Evolutionary conservation across 2,113 vertebrate genomes (phyloP).

Genomic region (Pimephales promelas): DNA sequence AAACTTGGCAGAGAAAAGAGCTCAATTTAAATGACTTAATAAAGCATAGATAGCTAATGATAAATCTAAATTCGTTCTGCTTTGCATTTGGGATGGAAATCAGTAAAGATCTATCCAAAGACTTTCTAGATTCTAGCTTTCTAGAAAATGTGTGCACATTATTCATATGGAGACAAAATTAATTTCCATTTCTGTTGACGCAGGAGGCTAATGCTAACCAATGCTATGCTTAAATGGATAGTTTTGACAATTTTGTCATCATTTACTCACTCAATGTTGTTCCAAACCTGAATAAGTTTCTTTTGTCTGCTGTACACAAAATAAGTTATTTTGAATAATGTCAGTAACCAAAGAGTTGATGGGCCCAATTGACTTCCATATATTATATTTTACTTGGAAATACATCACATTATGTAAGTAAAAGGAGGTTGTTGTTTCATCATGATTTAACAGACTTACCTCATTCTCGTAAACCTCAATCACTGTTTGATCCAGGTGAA

Average conservation of each 20-base stretch:
- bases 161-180: not conserved
- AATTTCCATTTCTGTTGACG: not conserved
- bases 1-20: not conserved
- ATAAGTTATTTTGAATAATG: too few species aligned
- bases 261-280: too few species aligned
- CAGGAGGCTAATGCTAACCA: not conserved
- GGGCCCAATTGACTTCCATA: too few species aligned
- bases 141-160: not conserved
- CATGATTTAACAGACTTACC: slow-evolving; percentile 69
- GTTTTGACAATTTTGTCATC: too few species aligned
- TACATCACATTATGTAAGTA: not conserved
- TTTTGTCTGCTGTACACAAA: too few species aligned
- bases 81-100: not conserved
- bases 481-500: slow-evolving; percentile 85
- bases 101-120: not conserved
- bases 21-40: not conserved
- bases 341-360: too few species aligned
- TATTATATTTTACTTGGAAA: not conserved
- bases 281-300: too few species aligned
- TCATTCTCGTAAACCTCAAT: slow-evolving; percentile 87
- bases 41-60: not conserved
- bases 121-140: not conserved
- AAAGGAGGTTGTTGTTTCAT: not conserved
- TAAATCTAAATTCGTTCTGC: not conserved
- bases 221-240: not conserved